phyloP scores from a whole-genome alignment of 2,113 vertebrate species.

The Numida meleagris region DNA sequence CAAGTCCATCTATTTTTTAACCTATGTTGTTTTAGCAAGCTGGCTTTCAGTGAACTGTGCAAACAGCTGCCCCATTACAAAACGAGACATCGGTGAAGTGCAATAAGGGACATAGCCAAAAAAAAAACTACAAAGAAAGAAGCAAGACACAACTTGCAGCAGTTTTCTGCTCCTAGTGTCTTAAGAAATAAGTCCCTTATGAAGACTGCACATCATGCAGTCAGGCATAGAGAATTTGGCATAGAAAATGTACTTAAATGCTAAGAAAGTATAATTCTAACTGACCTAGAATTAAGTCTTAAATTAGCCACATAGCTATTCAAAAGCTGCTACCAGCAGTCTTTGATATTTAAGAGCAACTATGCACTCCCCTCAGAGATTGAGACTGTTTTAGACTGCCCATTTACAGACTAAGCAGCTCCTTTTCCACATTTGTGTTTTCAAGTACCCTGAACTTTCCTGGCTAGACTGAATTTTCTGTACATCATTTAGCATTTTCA shows the following conservation, averaged over 20 bases:
- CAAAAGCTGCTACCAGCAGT: background rate
- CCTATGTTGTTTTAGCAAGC: background rate
- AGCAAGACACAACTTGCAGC: background rate
- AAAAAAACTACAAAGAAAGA: background rate
- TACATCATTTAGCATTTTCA: background rate
- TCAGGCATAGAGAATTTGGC: background rate
- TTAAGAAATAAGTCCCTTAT: background rate
- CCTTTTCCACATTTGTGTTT: background rate
- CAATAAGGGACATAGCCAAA: background rate
- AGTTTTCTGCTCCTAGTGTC: background rate
- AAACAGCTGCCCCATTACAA: background rate
- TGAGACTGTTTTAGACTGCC: background rate
- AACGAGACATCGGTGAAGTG: background rate
- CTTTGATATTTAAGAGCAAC: background rate
- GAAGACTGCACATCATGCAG: background rate
- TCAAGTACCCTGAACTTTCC: background rate
- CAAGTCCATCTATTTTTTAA: background rate
- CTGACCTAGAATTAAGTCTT: background rate
- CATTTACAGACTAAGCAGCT: background rate
- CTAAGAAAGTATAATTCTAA: background rate
- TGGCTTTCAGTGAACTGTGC: background rate
- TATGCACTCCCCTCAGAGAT: background rate
- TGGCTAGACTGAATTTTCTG: background rate
- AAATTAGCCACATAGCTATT: background rate
- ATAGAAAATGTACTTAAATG: background rate